Conservation (phyloP, 2,797 vertebrate species). For the Gadopsis marmoratus region DNA sequence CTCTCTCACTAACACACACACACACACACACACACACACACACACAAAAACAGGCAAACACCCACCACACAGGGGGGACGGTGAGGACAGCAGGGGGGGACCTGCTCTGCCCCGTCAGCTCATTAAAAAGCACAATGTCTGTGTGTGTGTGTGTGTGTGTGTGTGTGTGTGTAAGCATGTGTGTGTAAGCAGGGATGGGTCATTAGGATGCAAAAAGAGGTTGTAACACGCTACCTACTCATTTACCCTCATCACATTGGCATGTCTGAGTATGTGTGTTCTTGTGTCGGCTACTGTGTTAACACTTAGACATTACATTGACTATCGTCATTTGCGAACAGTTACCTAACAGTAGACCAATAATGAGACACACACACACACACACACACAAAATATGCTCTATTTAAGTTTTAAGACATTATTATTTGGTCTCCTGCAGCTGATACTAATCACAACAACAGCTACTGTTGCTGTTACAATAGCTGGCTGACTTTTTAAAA, state of each 20-base stretch:
- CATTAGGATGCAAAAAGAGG: constrained; percentile 69
- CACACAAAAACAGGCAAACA: constrained; percentile 52
- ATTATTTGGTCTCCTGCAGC: constrained; percentile 51
- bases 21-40: constrained; percentile 31
- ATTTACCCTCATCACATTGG: constrained; percentile 66
- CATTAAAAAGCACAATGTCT: constrained; percentile 67
- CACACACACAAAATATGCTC: constrained; percentile 35
- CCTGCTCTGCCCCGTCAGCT: constrained; percentile 70
- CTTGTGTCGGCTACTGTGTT: constrained; percentile 36
- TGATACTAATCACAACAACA: constrained; percentile 59
- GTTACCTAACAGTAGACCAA: constrained; percentile 44
- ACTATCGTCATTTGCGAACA: constrained; percentile 43
- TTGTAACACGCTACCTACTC: constrained; percentile 66
- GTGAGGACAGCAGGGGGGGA: constrained; percentile 59
- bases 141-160: not conserved
- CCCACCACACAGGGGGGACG: constrained; percentile 50
- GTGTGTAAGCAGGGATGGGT: constrained; percentile 42
- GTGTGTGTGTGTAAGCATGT: constrained; percentile 15
- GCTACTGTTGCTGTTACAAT: constrained; percentile 67
- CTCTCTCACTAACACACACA: constrained; percentile 14
- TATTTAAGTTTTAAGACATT: constrained; percentile 56
- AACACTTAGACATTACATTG: constrained; percentile 49
- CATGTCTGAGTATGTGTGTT: constrained; percentile 54
- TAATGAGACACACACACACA: constrained; percentile 19
- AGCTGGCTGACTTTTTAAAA: constrained; percentile 70